Percentiles rank a stretch among this genome's conserved stretches.
These are phyloP conservation scores for Planococcus citri DNA, from an alignment of 1,140 invertebrate species.

Conservation along the genomic window DNA sequence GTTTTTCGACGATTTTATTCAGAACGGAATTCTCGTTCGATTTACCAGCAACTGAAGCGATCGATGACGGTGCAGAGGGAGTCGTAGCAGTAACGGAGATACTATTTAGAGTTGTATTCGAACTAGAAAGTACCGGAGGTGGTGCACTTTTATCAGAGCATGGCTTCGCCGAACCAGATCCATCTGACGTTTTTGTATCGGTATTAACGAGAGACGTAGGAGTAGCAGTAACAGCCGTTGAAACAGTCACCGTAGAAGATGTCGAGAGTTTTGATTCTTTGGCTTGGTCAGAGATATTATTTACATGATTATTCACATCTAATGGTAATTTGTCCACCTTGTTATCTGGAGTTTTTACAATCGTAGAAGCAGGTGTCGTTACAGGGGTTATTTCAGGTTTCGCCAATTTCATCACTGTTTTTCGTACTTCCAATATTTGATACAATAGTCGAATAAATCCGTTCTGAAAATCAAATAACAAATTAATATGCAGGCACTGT, in stretches of 20 bases:
- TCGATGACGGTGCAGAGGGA: not conserved
- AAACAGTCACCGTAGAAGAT: too few species aligned
- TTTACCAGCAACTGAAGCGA: not conserved
- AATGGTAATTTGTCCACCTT: slow-evolving; percentile 7
- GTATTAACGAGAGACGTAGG: too few species aligned
- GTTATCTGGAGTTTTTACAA: too few species aligned
- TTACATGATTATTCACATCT: not conserved
- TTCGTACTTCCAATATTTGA: slow-evolving; percentile 6
- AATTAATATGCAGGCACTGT: slow-evolving; percentile 13
- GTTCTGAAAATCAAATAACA: slow-evolving; percentile 1
- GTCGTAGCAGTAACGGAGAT: not conserved
- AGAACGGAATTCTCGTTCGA: not conserved
- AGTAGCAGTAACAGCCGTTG: too few species aligned
- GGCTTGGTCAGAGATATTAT: not conserved
- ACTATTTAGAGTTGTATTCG: too few species aligned
- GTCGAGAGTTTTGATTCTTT: too few species aligned
- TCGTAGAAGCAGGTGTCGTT: too few species aligned
- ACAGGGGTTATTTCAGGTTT: slow-evolving; percentile 12
- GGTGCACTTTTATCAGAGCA: too few species aligned
- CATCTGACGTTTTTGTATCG: too few species aligned
- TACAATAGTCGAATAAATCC: not conserved
- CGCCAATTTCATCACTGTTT: not conserved
- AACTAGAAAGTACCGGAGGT: too few species aligned
- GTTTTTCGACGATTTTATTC: not conserved
- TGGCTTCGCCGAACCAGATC: too few species aligned